These are phyloP conservation scores for Palaemon carinicauda DNA, from an alignment of 1,140 invertebrate genomes.

Conservation along the genomic window DNA sequence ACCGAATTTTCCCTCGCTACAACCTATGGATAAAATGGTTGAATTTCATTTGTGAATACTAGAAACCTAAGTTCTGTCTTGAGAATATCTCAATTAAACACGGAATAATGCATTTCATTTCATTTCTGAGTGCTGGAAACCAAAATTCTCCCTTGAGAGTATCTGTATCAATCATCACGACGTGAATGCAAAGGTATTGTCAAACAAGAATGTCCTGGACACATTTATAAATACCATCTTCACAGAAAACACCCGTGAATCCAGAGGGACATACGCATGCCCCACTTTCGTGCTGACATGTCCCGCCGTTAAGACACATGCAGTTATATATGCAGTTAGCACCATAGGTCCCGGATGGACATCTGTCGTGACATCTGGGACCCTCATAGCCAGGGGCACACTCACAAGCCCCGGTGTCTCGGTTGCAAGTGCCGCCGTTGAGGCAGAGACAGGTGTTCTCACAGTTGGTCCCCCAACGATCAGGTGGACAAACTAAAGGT, in stretches of 20 bases:
- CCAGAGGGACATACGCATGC: constrained; percentile 76
- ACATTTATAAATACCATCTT: neutral
- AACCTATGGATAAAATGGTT: constrained; percentile 73
- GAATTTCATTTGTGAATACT: neutral
- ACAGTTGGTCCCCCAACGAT: constrained; percentile 78
- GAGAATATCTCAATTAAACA: too few species aligned
- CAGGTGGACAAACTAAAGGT: constrained; percentile 73
- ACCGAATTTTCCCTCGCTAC: constrained; percentile 77
- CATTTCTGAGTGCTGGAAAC: too few species aligned
- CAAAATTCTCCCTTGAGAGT: too few species aligned
- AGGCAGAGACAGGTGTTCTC: constrained; percentile 78
- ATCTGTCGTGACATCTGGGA: constrained; percentile 78
- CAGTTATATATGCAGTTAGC: constrained; percentile 84
- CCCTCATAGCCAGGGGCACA: constrained; percentile 87
- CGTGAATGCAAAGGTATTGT: too few species aligned
- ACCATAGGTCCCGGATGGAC: constrained; percentile 79
- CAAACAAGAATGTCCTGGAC: neutral
- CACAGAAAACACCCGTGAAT: constrained; percentile 80
- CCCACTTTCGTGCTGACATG: constrained; percentile 53
- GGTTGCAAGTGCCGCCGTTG: constrained; percentile 75
- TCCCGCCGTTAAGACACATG: constrained; percentile 76
- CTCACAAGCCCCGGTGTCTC: constrained; percentile 78
- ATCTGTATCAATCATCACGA: too few species aligned
- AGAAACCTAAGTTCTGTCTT: neutral
- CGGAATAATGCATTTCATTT: too few species aligned